phyloP scores from a whole-genome alignment of 2,113 vertebrate genomes.

The Sterna hirundo region DNA sequence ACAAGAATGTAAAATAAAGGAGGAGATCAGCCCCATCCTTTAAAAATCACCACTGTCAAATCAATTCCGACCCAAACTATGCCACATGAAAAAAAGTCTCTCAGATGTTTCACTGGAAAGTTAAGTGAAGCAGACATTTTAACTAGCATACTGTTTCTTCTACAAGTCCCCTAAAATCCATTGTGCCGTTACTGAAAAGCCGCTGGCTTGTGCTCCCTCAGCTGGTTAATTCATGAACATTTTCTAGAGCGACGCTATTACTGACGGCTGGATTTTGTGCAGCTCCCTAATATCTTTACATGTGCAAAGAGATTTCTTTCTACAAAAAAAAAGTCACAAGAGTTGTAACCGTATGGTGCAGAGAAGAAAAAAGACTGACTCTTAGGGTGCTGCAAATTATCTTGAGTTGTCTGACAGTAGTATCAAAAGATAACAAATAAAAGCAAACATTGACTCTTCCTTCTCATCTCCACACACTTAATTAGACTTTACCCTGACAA shows the following conservation, averaged over 20 bases:
- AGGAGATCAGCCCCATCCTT: background rate
- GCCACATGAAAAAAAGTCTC: background rate
- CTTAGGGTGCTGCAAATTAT: background rate
- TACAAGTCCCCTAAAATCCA: background rate
- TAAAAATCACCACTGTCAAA: background rate
- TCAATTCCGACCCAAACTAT: background rate
- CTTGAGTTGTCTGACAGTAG: background rate
- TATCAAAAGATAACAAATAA: background rate
- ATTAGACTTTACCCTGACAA: background rate
- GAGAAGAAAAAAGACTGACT: background rate
- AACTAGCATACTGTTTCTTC: background rate
- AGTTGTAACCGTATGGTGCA: fast-evolving
- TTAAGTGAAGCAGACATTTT: background rate
- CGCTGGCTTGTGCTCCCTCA: conserved; percentile 15
- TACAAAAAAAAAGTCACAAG: background rate
- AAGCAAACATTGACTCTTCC: background rate
- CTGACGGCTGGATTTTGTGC: background rate
- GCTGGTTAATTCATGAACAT: conserved; percentile 7
- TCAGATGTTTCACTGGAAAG: background rate
- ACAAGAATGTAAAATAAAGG: background rate
- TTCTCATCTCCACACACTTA: background rate
- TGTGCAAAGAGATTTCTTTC: background rate
- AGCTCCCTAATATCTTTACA: background rate
- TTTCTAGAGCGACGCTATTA: background rate
- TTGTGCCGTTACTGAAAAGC: background rate